phyloP scores from a whole-genome alignment of 2,888 invertebrate genomes.

The Ligdia adustata region DNA sequence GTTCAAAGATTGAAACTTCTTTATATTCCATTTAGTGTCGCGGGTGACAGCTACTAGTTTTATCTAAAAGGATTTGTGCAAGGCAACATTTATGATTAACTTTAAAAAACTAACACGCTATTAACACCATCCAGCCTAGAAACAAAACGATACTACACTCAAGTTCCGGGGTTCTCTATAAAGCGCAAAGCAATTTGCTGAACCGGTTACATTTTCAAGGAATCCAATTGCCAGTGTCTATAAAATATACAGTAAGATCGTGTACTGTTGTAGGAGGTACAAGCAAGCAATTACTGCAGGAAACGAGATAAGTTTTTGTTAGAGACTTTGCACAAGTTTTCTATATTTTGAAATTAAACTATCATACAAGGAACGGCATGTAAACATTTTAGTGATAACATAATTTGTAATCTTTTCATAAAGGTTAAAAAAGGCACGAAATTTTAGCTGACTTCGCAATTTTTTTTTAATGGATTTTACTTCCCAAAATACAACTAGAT shows the following conservation, averaged over 20 bases:
- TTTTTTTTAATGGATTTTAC: too few species aligned
- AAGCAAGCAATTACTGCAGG: constrained; percentile 6
- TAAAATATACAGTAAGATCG: constrained; percentile 7
- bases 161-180: constrained; percentile 3
- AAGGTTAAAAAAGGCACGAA: too few species aligned
- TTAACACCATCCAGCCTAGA: not conserved
- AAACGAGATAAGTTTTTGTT: not conserved
- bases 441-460: too few species aligned
- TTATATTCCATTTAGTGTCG: too few species aligned
- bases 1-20: too few species aligned
- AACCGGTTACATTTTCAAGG: constrained; percentile 22
- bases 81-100: too few species aligned
- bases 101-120: not conserved
- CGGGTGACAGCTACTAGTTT: too few species aligned
- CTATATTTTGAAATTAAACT: not conserved
- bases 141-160: not conserved
- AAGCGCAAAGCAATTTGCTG: constrained; percentile 24
- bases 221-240: constrained; percentile 3
- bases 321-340: not conserved
- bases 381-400: too few species aligned
- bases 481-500: too few species aligned
- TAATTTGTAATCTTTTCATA: too few species aligned
- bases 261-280: not conserved
- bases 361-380: too few species aligned
- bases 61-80: too few species aligned